Evolutionary conservation across 2,888 invertebrate genomes (phyloP).

Genomic region (Tricholauxania praeusta): DNA sequence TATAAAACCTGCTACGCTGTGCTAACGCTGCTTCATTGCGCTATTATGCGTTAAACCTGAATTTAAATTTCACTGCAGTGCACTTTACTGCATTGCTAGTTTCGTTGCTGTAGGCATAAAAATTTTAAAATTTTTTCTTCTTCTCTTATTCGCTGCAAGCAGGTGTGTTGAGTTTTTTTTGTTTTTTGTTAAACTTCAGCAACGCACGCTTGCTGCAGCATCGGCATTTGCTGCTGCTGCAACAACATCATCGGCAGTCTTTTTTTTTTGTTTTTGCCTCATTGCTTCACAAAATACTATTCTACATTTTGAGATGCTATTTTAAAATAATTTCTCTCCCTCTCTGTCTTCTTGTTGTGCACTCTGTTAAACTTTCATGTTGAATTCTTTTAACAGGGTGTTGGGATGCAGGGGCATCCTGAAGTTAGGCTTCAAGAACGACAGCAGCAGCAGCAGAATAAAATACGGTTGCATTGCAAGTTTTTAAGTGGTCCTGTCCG

Average conservation of each 20-base stretch:
- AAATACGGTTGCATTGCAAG: constrained; percentile 22
- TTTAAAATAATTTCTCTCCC: not conserved
- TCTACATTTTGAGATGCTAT: not conserved
- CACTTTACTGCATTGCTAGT: constrained; percentile 2
- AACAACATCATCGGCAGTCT: not conserved
- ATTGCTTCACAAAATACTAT: not conserved
- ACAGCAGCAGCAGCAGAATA: not conserved
- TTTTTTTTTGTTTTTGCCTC: not conserved
- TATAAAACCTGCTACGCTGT: constrained; percentile 23
- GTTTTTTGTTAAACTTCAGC: constrained; percentile 12
- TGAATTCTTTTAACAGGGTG: constrained; percentile 35
- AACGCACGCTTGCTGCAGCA: not conserved
- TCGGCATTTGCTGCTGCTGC: not conserved
- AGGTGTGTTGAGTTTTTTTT: constrained; percentile 42
- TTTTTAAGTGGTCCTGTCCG: constrained; percentile 14
- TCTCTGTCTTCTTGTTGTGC: not conserved
- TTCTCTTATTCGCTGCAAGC: constrained; percentile 31
- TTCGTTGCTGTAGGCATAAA: not conserved
- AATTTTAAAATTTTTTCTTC: not conserved
- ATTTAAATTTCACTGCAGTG: constrained; percentile 39
- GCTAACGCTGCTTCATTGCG: not conserved
- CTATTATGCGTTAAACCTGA: constrained; percentile 35
- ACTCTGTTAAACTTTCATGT: not conserved
- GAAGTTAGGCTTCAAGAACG: constrained; percentile 20
- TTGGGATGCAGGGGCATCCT: constrained; percentile 18